Evolutionary conservation across 92 coral and sea anemone species (phyloP).

Genomic region (Plumapathes pennacea): DNA sequence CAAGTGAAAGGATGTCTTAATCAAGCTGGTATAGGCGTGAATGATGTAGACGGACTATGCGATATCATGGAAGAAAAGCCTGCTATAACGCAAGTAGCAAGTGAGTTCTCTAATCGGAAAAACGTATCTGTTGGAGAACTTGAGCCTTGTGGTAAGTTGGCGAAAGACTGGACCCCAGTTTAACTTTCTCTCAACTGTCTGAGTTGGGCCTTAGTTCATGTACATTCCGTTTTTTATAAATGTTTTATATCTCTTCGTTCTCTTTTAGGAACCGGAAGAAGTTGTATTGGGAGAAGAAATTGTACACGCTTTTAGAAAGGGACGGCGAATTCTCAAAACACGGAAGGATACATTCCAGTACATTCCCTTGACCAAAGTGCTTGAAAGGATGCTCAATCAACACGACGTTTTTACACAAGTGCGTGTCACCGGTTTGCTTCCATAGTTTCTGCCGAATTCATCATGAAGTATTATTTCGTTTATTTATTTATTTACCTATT

Average conservation of each 20-base stretch:
- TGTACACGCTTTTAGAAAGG: neutral
- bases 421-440: too few species aligned
- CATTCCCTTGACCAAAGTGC: conserved; percentile 28
- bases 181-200: neutral
- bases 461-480: too few species aligned
- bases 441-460: too few species aligned
- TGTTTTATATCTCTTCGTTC: neutral
- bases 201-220: neutral
- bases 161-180: neutral
- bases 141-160: conserved; percentile 6
- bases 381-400: conserved; percentile 46
- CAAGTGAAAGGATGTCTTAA: conserved; percentile 15
- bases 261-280: conserved; percentile 43
- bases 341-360: conserved; percentile 43
- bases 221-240: neutral
- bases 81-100: too few species aligned
- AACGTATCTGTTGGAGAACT: neutral
- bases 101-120: too few species aligned
- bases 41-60: conserved; percentile 25
- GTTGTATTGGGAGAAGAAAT: conserved; percentile 52
- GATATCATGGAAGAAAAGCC: conserved; percentile 22
- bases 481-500: too few species aligned
- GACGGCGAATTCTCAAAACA: conserved; percentile 2
- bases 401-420: conserved; percentile 53
- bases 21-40: conserved; percentile 1